Conservation (phyloP, 2,888 invertebrate genomes). For the Rhopalosiphum nymphaeae region DNA sequence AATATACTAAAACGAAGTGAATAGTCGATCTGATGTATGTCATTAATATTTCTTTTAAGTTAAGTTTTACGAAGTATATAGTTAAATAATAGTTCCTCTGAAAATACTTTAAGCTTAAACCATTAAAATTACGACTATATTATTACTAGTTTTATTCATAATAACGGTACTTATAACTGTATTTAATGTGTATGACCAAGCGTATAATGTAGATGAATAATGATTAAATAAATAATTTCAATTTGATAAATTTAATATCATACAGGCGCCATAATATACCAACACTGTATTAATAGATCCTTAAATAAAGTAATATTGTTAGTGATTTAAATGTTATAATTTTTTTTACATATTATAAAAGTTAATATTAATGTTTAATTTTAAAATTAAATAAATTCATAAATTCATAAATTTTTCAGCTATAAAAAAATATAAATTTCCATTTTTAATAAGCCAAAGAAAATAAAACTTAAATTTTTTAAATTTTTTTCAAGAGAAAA, state of each 20-base stretch:
- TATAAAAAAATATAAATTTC: background rate
- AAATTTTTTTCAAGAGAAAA: background rate
- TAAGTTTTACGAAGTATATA: background rate
- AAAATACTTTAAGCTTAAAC: background rate
- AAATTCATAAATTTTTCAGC: background rate
- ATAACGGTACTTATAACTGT: background rate
- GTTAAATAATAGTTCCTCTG: background rate
- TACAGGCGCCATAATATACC: background rate
- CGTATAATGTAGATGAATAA: background rate
- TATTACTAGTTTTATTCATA: background rate
- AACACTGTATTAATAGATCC: background rate
- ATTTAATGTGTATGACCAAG: background rate
- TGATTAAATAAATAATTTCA: background rate
- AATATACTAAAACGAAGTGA: background rate
- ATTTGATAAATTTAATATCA: background rate
- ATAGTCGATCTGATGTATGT: background rate
- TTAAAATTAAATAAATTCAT: background rate
- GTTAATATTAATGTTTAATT: background rate
- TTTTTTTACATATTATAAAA: too few species aligned
- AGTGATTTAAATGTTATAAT: background rate
- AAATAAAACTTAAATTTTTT: background rate
- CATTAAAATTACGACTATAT: constrained; percentile 2
- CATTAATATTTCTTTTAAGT: background rate
- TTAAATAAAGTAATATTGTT: background rate
- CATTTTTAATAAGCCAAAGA: background rate